Percentiles rank a stretch among this genome's conserved stretches.
Conservation (phyloP, 1,140 invertebrate genomes). For the Bombus superbus region DNA sequence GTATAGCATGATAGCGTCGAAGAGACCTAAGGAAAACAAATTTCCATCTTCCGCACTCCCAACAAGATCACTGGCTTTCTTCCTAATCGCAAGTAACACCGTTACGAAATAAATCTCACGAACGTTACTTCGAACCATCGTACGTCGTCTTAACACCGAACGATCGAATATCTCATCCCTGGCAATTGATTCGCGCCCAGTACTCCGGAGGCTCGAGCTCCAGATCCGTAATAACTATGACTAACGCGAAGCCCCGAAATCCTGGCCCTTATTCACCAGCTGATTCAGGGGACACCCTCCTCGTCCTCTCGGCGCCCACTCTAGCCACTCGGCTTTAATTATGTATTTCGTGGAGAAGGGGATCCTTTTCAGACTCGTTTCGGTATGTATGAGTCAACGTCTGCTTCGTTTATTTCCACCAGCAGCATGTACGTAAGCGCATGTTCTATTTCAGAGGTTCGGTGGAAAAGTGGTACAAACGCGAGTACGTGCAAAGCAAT, state of each 20-base stretch:
- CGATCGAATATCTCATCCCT: not conserved
- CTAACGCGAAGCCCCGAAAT: slow-evolving; percentile 44
- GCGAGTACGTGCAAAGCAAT: no score
- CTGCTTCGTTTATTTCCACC: slow-evolving; percentile 4
- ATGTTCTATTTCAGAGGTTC: slow-evolving; percentile 55
- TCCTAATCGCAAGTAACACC: no score
- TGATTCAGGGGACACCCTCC: slow-evolving; percentile 53
- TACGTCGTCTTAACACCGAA: not conserved
- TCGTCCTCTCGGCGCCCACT: not conserved
- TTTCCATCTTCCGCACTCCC: no score
- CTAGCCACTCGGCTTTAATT: slow-evolving; percentile 54
- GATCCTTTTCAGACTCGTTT: slow-evolving; percentile 42
- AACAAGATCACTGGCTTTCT: no score
- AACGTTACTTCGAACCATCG: not conserved
- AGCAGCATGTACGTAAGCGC: not conserved
- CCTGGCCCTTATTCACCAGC: slow-evolving; percentile 48
- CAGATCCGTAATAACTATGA: slow-evolving; percentile 42
- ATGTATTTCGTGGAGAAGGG: slow-evolving; percentile 52
- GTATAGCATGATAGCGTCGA: no score
- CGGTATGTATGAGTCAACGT: slow-evolving; percentile 55
- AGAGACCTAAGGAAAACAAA: no score
- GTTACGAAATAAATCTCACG: no score
- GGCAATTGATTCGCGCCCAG: not conserved
- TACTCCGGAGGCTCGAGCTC: not conserved
- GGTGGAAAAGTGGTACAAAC: not conserved